Evolutionary conservation across 2,888 invertebrate genomes (phyloP), one percentile per base, ranked within the genome.

Genomic region (Patella caerulea): DNA sequence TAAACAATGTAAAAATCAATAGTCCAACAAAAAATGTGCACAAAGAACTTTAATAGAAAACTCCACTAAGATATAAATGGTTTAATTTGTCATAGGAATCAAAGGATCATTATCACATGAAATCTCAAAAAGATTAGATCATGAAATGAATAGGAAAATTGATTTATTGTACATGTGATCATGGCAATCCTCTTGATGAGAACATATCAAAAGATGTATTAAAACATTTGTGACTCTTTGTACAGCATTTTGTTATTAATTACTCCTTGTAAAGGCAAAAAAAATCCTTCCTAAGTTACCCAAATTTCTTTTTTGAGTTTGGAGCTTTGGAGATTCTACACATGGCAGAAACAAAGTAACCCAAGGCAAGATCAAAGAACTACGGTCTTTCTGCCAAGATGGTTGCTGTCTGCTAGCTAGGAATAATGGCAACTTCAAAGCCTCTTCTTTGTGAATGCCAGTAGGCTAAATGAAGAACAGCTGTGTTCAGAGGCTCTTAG

Each of bases 391-490:
- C 24, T 24, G 65, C 65, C 45, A 65, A 65, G 65, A 65, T 65
- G 65, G 65, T 65, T 65, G 65, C 65, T 24, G 65, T 65, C 65
- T 65, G 65, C 24, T 19, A 65, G 65, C 24, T 24, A 24, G 24
- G 65, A 65, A 65, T 65, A 65, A 65, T 65, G 65, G 65, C 65
- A 65, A 65, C 65, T 65, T 65, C 65, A 65, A 65, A 65, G 65
- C 19, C 24, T 65, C 65, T 12, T 24, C 19, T 65, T 24, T 65
- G 65, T 24, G 65, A 65, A 65, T 65, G 65, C 65, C 65, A 65
- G 65, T 65, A 65, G 65, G 65, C 65, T 24, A 14, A 65, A 65
- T 65, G 24, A 65, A 65, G 19, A 24, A 65, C 65, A 65, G 65
- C 65, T 65, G 65, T 65, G 65, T 24, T 65, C 65, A 65, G 19